These are phyloP conservation scores for Choreutis nemorana DNA, from an alignment of 2,888 invertebrate genomes.

Conservation along the genomic window DNA sequence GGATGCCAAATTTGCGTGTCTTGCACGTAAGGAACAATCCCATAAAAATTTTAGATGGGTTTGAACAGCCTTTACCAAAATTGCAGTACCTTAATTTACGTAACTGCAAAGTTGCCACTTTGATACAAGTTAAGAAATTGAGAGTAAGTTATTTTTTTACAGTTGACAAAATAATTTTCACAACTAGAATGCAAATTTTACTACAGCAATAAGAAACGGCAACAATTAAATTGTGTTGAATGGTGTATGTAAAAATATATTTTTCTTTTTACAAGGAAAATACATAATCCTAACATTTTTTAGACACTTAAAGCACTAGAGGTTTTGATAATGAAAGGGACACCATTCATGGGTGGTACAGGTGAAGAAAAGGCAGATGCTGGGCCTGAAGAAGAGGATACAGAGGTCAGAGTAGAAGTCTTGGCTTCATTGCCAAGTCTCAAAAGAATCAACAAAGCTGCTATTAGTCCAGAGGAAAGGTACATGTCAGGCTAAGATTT, in stretches of 20 bases:
- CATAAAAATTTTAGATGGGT: constrained; percentile 60
- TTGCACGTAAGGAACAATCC: constrained; percentile 78
- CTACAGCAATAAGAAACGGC: not conserved
- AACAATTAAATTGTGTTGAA: not conserved
- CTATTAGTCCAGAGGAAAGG: constrained; percentile 56
- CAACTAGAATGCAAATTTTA: too few species aligned
- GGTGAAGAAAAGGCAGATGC: constrained; percentile 35
- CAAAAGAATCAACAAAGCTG: constrained; percentile 62
- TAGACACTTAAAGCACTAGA: constrained; percentile 52
- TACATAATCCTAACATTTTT: constrained; percentile 8
- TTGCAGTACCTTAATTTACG: constrained; percentile 66
- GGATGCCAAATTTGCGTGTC: constrained; percentile 68
- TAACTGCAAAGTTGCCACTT: constrained; percentile 55
- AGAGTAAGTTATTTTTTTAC: constrained; percentile 21
- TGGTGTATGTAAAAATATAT: not conserved
- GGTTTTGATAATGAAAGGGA: constrained; percentile 58
- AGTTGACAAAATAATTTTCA: not conserved
- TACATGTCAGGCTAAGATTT: too few species aligned
- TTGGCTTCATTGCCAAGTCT: constrained; percentile 59
- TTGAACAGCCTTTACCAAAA: constrained; percentile 38
- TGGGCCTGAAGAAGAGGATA: constrained; percentile 32
- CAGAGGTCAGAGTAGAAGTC: constrained; percentile 46
- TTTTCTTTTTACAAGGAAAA: too few species aligned
- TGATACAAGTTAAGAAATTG: constrained; percentile 63
- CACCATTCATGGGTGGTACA: constrained; percentile 62